Evolutionary conservation across 2,888 invertebrate species (phyloP), one percentile per base, ranked within the genome.

Genomic region (Mechanitis messenoides): DNA sequence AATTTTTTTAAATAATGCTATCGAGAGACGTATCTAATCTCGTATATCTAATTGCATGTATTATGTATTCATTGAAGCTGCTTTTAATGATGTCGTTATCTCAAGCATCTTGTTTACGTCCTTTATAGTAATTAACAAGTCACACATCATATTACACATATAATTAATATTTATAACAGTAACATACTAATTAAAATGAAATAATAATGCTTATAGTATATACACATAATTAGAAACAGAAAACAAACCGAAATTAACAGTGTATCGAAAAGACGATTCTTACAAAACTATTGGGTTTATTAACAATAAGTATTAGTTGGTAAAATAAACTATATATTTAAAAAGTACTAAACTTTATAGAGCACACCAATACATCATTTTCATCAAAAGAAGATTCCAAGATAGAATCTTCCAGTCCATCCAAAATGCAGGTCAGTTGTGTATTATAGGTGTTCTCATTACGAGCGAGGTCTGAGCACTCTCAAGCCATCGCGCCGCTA

Each of bases 381-480:
- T 47, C 47, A 28, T 31, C 5, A 50, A 50, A 50, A 31, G 28
- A 31, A 3, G 50, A 50, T 42, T 42, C 50, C 31, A 50, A 50
- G 31, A 50, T 50, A 50, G 50, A 50, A 50, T 50, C 50, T 50
- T 50, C 50, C 50, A 50, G 50, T 50, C 50, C 50, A 61, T 61
- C 57, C 31, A 53, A 66, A 63, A 66, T 66, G 53, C 61, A 61
- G 63, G 65, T 61, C 65, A 63, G 59, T 58, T 53, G 33, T 57
- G 61, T 57, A 65, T 61, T 59, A 63, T 61, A 59, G 53, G 60
- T 59, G 60, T 46, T 59, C 61, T 66, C 65, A 66, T 66, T 65
- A 65, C 61, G 63, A 53, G 20, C 54, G 35, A 42, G 58, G 59
- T 47, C 53, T 45, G 33, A 65, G 65, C 42, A 59, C 65, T 59